Evolutionary conservation across 2,888 invertebrate species (phyloP).

Genomic region (Volucella zonaria): DNA sequence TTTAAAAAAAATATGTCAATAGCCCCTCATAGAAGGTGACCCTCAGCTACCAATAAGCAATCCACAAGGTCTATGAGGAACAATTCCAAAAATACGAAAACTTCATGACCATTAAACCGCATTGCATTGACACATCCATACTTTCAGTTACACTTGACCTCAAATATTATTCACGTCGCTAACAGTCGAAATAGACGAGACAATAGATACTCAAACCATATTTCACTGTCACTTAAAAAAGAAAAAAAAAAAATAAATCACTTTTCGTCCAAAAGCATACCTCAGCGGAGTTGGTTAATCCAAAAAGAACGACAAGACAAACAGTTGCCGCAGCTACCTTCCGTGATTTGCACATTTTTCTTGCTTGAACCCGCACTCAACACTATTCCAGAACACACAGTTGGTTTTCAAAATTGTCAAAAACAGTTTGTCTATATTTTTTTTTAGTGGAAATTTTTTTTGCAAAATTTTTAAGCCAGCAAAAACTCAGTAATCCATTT

Average conservation of each 20-base stretch:
- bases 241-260: neutral
- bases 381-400: neutral
- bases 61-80: slow-evolving; percentile 15
- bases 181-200: neutral
- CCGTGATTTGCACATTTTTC: slow-evolving; percentile 37
- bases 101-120: neutral
- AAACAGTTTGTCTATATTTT: slow-evolving; percentile 3
- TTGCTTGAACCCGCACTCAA: neutral
- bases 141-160: slow-evolving; percentile 41
- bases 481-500: slow-evolving; percentile 32
- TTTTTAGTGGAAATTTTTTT: too few relatives aligned
- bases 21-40: neutral
- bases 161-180: slow-evolving; percentile 17
- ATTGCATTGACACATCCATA: slow-evolving; percentile 3
- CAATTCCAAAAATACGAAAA: neutral
- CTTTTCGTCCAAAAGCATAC: slow-evolving; percentile 32
- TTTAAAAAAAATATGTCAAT: slow-evolving; percentile 3
- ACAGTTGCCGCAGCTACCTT: slow-evolving; percentile 29
- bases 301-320: slow-evolving; percentile 33
- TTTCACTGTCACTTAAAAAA: neutral
- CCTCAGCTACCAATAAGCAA: slow-evolving; percentile 16
- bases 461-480: too few relatives aligned
- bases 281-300: slow-evolving; percentile 42
- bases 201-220: neutral
- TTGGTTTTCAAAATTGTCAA: neutral